A percentile compares a stretch with the other conserved stretches of the same genome.
Evolutionary conservation across 2,888 invertebrate genomes (phyloP).

Genomic region (Parelbella ahira): DNA sequence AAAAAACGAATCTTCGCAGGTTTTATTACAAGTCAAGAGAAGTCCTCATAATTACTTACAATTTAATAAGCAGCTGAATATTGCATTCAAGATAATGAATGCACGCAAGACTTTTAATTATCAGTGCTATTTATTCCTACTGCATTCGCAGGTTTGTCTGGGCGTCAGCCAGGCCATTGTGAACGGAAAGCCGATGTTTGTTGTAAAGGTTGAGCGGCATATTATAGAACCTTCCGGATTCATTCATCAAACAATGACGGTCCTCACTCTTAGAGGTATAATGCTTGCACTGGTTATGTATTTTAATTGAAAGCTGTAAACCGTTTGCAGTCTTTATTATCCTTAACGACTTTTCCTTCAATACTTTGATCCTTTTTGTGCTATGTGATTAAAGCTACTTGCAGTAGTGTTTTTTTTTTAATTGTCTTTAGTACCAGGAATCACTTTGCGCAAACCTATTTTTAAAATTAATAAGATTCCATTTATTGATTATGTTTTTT

Average conservation of each 20-base stretch:
- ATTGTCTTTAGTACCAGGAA: too few species aligned
- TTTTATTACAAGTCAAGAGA: too few species aligned
- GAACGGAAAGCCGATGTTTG: conserved; percentile 71
- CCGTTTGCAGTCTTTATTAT: conserved; percentile 4
- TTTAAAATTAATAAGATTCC: too few species aligned
- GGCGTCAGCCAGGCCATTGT: conserved; percentile 76
- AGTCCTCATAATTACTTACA: too few species aligned
- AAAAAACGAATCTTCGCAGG: too few species aligned
- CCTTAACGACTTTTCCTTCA: conserved; percentile 11
- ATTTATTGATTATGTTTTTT: too few species aligned
- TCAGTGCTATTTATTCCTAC: conserved; percentile 13
- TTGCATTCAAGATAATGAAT: conserved; percentile 13
- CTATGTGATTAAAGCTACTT: too few species aligned
- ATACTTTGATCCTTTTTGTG: too few species aligned
- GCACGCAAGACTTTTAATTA: conserved; percentile 12
- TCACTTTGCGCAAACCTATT: too few species aligned
- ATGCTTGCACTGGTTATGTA: conserved; percentile 10
- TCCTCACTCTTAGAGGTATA: conserved; percentile 74
- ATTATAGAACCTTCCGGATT: conserved; percentile 78
- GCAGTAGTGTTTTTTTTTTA: too few species aligned
- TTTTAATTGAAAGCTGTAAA: conserved; percentile 17
- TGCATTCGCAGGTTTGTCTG: conserved; percentile 59
- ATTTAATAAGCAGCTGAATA: background rate
- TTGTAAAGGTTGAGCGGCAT: conserved; percentile 81
- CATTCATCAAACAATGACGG: conserved; percentile 73